Evolutionary conservation across 2,113 vertebrate genomes (phyloP), one percentile per base, ranked within the genome.

Genomic region (Nannospalax galili): DNA sequence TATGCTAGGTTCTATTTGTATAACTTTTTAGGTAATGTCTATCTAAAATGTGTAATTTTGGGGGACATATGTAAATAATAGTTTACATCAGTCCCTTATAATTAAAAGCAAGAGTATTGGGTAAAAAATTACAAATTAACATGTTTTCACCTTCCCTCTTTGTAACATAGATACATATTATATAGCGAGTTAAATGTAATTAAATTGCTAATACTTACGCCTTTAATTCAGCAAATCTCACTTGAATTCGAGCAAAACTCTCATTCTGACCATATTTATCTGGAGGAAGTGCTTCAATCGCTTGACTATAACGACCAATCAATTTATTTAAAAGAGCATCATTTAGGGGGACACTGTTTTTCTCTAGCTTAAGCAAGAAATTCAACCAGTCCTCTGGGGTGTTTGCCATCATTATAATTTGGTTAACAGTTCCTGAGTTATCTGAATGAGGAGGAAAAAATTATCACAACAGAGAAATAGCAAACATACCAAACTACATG

Each of bases 161-260:
- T 78, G 30, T 62, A 95, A 88, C n/a, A 3, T 26, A 84, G 74
- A 37, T 89, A 75, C 35, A 37, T 48, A 37, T 70, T 85, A 84
- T 7, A 1, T 40, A 75, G 52, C 45, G 30, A 45, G 30, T 56
- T 67, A 89, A 70, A 75, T 52, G 19, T 6, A 89, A 28, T 93
- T 74, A 80, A 93, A 88, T 91, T 26, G 14, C n/a, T 65, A 84
- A 94, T 96, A 99, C 99, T 99, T 97, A 99, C 99, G 98, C 99
- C 97, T 99, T 99, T 86, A 99, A 98, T 96, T 99, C 99, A 1
- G 99, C 99, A 98, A 99, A 99, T 98, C 99, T 98, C 95, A 99
- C 99, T 81, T 99, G 98, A 96, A 99, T 99, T 90, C 97, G 98
- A 97, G 99, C 99, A 58, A 99, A 99, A 98, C 98, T 99, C 98